phyloP scores from a whole-genome alignment of 2,113 vertebrate species.

The Nycticebus coucang region DNA sequence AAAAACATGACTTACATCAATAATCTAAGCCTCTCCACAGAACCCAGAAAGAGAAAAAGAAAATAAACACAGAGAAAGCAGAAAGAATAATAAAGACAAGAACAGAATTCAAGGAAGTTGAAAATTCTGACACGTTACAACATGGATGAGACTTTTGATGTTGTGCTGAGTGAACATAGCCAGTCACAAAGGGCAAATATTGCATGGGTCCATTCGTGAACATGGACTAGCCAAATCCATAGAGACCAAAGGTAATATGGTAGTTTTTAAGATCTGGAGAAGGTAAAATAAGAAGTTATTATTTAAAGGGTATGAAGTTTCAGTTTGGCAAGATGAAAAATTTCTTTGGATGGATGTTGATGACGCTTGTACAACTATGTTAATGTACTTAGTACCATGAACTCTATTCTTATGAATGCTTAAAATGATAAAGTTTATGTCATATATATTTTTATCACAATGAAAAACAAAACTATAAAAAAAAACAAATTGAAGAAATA shows the following conservation, averaged over 20 bases:
- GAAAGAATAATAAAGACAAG: background rate
- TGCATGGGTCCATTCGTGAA: background rate
- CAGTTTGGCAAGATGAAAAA: background rate
- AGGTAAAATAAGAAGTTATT: background rate
- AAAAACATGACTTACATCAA: background rate
- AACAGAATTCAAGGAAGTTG: background rate
- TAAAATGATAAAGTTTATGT: background rate
- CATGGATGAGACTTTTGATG: background rate
- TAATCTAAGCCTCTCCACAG: no score
- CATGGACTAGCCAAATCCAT: background rate
- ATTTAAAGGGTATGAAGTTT: background rate
- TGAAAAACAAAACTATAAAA: background rate
- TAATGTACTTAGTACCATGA: background rate
- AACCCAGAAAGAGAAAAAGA: background rate
- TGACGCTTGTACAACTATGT: background rate
- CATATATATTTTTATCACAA: background rate
- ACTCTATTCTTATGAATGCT: background rate
- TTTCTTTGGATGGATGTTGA: background rate
- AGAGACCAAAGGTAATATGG: background rate
- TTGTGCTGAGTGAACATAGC: background rate
- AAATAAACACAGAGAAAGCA: background rate
- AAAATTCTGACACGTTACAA: background rate
- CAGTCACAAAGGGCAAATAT: background rate
- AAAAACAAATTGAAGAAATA: background rate
- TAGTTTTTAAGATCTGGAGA: background rate